Evolutionary conservation across 2,797 vertebrate genomes (phyloP), one percentile per base, ranked within the genome.

Genomic region (Vultur gryphus): DNA sequence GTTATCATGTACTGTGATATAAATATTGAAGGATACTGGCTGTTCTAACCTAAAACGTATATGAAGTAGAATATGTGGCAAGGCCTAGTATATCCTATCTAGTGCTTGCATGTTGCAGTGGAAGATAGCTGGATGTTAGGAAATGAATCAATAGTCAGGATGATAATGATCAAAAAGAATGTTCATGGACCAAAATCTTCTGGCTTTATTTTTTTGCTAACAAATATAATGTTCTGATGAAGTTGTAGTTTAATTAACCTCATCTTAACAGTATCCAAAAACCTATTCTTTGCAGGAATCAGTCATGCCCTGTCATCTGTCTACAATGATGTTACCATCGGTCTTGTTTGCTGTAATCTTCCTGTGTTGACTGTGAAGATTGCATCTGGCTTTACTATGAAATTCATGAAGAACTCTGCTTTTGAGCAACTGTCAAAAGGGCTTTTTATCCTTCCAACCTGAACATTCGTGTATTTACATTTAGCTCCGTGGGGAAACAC

Each of bases 401-500:
- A 97, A 97, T 91, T 94, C 28, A 87, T 66, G 11, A 81, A 90
- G 35, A 83, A 65, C 39, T 94, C 71, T 82, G 73, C 43, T 92
- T 89, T 69, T 20, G 33, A 80, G 48, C 75, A 96, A 93, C 85
- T 72, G 85, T 91, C 75, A 65, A 58, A 90, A 96, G 61, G 79
- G 39, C 33, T 86, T 93, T 94, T 93, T 94, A 70, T 93, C 65
- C 91, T 87, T 93, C 84, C 59, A 81, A 33, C 75, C 44, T 89
- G 94, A 69, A 73, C 29, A 43, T 89, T 97, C 59, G 86, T 70
- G 35, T 96, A 39, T 91, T 73, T 70, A 67, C 33, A 25, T 41
- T 66, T 12, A 64, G 14, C 31, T 97, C 92, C 94, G 80, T 19
- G 25, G 89, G 91, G 73, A 96, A 82, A 57, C 67, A 70, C n/a